A percentile compares a stretch with the other conserved stretches of the same genome.
These are phyloP conservation scores for Ameiurus melas DNA, from an alignment of 2,113 vertebrate genomes.

Conservation along the genomic window DNA sequence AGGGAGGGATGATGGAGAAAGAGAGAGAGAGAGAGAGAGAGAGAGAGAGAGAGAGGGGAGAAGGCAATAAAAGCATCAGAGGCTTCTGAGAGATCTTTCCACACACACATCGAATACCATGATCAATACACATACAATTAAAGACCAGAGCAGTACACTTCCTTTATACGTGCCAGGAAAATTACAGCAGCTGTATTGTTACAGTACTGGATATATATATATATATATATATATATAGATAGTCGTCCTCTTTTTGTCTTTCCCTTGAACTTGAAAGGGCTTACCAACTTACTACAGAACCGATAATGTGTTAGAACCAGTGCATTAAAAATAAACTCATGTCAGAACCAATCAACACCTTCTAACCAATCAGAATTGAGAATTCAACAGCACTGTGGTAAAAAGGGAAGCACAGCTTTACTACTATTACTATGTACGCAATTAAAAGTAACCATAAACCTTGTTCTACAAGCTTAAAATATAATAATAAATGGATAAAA, in stretches of 20 bases:
- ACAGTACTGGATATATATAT: background rate
- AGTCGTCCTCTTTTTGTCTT: background rate
- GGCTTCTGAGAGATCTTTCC: background rate
- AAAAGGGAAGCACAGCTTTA: background rate
- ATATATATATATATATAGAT: no score
- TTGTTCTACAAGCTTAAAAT: background rate
- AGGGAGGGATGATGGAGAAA: constrained; percentile 13
- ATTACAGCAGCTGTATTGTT: background rate
- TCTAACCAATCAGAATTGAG: background rate
- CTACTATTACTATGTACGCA: no score
- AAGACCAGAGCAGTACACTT: background rate
- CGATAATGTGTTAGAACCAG: background rate
- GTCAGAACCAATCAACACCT: background rate
- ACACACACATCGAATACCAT: background rate
- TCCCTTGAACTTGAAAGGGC: background rate
- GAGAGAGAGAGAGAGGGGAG: background rate
- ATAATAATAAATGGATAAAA: background rate
- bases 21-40: background rate
- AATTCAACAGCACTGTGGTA: background rate
- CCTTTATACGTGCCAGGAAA: background rate
- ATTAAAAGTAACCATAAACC: background rate
- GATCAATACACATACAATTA: background rate
- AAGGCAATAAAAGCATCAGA: constrained; percentile 18
- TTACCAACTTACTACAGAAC: background rate
- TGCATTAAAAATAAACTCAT: no score